Evolutionary conservation across 2,797 vertebrate species (phyloP).

Genomic region (Micromesistius poutassou): DNA sequence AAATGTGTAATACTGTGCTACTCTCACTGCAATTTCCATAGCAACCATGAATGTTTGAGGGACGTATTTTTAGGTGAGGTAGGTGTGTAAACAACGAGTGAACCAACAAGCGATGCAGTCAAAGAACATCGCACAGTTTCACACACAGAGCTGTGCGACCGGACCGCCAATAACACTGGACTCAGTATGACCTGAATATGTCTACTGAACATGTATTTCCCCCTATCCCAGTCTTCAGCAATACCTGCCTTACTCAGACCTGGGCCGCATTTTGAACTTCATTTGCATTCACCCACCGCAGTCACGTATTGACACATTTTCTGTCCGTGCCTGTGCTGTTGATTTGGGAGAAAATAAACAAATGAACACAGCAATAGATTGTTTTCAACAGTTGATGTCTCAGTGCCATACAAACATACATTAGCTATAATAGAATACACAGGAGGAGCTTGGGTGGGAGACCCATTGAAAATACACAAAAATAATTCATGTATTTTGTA

Average conservation of each 20-base stretch:
- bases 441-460: background rate
- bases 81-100: background rate
- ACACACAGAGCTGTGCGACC: background rate
- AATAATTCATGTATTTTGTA: background rate
- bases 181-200: background rate
- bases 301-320: background rate
- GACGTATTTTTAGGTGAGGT: background rate
- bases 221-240: background rate
- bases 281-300: background rate
- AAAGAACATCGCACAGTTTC: background rate
- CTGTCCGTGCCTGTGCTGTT: background rate
- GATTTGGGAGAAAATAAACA: background rate
- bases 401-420: background rate
- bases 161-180: background rate
- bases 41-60: constrained; percentile 9
- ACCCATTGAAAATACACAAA: background rate
- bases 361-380: background rate
- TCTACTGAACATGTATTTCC: background rate
- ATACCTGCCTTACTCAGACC: background rate
- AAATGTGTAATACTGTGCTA: constrained; percentile 10
- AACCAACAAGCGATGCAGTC: background rate
- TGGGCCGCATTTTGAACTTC: background rate
- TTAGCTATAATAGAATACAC: background rate
- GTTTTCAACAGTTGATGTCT: background rate
- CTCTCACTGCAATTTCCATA: constrained; percentile 12